Evolutionary conservation across 2,888 invertebrate species (phyloP).

Genomic region (Vanessa cardui): DNA sequence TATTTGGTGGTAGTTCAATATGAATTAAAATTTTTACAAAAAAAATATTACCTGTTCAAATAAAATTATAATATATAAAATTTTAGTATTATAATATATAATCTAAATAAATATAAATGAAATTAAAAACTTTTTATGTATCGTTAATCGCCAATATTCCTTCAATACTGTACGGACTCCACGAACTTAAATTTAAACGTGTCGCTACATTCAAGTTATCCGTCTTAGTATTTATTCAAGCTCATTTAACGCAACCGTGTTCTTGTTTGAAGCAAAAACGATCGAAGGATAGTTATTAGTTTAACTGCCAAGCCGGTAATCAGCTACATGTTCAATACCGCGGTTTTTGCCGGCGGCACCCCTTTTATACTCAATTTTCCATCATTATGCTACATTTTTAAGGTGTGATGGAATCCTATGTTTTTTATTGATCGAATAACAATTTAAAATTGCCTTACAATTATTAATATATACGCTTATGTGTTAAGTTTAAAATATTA

Average conservation of each 20-base stretch:
- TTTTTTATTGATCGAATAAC: constrained; percentile 21
- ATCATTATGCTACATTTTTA: constrained; percentile 52
- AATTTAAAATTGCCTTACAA: neutral
- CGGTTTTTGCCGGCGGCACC: constrained; percentile 61
- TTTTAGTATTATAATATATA: too few relatives aligned
- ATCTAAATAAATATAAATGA: too few relatives aligned
- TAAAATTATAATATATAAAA: too few relatives aligned
- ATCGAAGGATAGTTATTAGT: constrained; percentile 59
- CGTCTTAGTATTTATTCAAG: constrained; percentile 22
- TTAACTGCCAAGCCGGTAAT: constrained; percentile 48
- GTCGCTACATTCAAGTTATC: neutral
- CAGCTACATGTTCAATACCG: constrained; percentile 48
- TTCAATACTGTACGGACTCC: neutral
- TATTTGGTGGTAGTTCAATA: too few relatives aligned
- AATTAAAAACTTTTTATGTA: too few relatives aligned
- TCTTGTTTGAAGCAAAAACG: constrained; percentile 40
- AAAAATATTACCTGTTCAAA: too few relatives aligned
- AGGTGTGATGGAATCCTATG: constrained; percentile 41
- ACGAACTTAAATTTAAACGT: neutral
- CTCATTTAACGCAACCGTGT: constrained; percentile 30
- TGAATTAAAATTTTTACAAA: too few relatives aligned
- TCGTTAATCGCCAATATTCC: too few relatives aligned
- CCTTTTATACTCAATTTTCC: constrained; percentile 56
- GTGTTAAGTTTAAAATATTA: neutral
- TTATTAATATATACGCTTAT: neutral